phyloP scores from a whole-genome alignment of 2,113 vertebrate species.

The Tupaia tana region DNA sequence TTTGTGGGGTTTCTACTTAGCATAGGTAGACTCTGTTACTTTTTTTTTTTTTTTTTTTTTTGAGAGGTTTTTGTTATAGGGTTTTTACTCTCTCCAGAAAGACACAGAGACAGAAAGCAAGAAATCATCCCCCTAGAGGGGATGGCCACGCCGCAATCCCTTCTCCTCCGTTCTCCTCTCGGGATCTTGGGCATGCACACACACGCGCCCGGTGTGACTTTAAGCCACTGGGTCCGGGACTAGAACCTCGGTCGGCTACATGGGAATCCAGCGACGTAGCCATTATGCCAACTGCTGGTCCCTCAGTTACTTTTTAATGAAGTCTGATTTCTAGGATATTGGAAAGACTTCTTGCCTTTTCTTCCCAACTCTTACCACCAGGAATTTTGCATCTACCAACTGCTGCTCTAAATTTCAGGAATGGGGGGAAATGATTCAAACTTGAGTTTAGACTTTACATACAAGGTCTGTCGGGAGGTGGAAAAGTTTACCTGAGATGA shows the following conservation, averaged over 20 bases:
- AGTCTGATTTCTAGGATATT: neutral
- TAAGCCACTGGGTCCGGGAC: too few relatives aligned
- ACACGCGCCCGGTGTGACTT: too few relatives aligned
- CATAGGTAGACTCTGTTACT: neutral
- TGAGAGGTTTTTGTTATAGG: too few relatives aligned
- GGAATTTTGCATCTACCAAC: neutral
- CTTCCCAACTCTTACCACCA: neutral
- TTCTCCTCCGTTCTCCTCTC: too few relatives aligned
- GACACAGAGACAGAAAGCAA: too few relatives aligned
- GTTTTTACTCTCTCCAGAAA: too few relatives aligned
- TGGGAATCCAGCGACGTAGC: too few relatives aligned
- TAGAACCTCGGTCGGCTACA: too few relatives aligned
- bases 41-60: neutral
- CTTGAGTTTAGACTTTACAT: constrained; percentile 5
- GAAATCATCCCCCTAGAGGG: too few relatives aligned
- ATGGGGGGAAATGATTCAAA: neutral
- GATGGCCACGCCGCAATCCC: too few relatives aligned
- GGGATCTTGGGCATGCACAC: too few relatives aligned
- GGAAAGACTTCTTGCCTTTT: neutral
- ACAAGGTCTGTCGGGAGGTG: neutral
- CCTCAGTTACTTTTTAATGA: neutral
- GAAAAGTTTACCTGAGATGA: constrained; percentile 7
- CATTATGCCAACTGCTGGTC: too few relatives aligned
- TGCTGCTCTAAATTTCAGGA: neutral
- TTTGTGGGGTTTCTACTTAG: neutral